Conservation (phyloP, 2,797 vertebrate genomes). For the Periparus ater region DNA sequence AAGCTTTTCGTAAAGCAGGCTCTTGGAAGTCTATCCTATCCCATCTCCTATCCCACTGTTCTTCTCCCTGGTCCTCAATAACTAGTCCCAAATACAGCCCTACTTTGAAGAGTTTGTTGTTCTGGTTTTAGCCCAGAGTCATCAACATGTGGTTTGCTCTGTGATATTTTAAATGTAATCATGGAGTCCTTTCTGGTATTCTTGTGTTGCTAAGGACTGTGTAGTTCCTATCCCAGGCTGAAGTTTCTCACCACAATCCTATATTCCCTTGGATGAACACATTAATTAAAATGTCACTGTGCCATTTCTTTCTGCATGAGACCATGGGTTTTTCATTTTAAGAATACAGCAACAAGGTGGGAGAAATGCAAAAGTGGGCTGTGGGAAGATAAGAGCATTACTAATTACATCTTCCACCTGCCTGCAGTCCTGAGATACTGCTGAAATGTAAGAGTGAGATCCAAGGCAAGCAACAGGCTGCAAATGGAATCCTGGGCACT, state of each 20-base stretch:
- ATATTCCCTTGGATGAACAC: not conserved
- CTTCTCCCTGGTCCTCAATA: not conserved
- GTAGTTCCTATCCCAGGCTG: not conserved
- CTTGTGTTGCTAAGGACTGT: not conserved
- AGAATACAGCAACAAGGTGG: not conserved
- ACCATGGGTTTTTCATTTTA: slow-evolving; percentile 24
- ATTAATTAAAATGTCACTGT: slow-evolving; percentile 63
- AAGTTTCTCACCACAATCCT: not conserved
- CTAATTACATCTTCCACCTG: not conserved
- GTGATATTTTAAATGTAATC: not conserved
- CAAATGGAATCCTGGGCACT: not conserved
- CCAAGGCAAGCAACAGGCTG: not conserved
- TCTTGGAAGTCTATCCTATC: not conserved
- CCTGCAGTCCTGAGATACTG: not conserved
- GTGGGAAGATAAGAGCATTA: not conserved
- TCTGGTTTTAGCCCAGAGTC: not conserved
- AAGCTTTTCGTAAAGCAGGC: not conserved
- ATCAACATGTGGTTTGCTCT: not conserved
- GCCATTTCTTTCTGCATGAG: slow-evolving; percentile 26
- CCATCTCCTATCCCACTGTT: not conserved
- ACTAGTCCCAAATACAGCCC: not conserved
- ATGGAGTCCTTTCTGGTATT: not conserved
- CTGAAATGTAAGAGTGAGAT: not conserved
- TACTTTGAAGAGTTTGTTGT: not conserved
- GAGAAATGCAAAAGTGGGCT: not conserved